Conservation (phyloP, 2,888 invertebrate genomes). For the Timema cristinae region DNA sequence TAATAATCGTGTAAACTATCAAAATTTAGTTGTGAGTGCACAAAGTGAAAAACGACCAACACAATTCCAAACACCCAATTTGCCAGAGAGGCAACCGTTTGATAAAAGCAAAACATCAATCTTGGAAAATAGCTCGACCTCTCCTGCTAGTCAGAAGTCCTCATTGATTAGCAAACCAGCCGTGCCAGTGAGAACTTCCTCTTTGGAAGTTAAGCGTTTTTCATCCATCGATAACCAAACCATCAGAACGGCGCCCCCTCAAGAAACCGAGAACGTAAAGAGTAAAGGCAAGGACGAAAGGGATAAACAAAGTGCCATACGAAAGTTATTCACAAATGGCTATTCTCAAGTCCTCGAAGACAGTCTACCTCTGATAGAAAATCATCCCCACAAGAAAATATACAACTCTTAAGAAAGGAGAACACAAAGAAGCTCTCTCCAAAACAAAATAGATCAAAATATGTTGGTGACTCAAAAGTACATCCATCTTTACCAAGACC, state of each 20-base stretch:
- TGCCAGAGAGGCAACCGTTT: too few species aligned
- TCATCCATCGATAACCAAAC: background rate
- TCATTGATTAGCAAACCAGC: background rate
- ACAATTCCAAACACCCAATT: too few species aligned
- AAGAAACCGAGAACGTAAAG: background rate
- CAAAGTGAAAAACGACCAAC: too few species aligned
- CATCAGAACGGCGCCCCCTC: conserved; percentile 17
- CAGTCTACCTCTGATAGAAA: background rate
- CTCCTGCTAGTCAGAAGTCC: background rate
- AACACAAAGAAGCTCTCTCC: conserved; percentile 6
- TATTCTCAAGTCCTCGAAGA: conserved; percentile 17
- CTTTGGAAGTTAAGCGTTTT: conserved; percentile 2
- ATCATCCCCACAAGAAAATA: background rate
- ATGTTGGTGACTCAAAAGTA: conserved; percentile 15
- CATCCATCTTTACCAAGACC: conserved; percentile 19
- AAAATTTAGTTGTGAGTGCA: too few species aligned
- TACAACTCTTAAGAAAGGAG: conserved; percentile 10
- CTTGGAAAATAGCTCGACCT: too few species aligned
- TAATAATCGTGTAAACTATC: too few species aligned
- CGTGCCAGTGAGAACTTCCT: conserved; percentile 2
- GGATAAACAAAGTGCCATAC: conserved; percentile 19
- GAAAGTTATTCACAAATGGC: conserved; percentile 4
- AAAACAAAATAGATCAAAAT: conserved; percentile 1
- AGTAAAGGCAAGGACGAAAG: conserved; percentile 9
- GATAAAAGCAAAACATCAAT: too few species aligned